These are phyloP conservation scores for Umimayanthus kanabou DNA, from an alignment of 92 coral and sea anemone genomes.

Conservation along the genomic window DNA sequence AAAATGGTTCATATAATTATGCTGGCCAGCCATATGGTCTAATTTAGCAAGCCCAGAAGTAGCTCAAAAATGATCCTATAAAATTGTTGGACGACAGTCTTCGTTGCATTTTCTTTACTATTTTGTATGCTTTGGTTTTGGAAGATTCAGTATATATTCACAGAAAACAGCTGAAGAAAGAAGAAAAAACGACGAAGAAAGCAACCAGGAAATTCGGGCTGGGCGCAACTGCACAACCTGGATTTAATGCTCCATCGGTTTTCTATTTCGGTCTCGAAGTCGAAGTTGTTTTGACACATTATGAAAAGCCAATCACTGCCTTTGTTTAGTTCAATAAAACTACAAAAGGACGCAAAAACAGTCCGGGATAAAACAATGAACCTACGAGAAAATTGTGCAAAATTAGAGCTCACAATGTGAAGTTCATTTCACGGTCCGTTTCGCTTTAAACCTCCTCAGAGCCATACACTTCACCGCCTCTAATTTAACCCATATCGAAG, in stretches of 20 bases:
- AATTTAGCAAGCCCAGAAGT: background rate
- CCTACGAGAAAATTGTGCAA: background rate
- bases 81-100: no score
- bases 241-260: background rate
- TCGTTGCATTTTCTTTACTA: no score
- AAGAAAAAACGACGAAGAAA: no score
- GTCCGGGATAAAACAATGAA: background rate
- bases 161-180: no score
- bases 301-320: background rate
- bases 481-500: no score
- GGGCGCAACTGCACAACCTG: background rate
- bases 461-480: no score
- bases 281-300: conserved; percentile 6
- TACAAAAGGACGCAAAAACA: background rate
- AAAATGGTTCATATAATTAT: background rate
- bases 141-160: no score
- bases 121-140: no score
- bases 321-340: conserved; percentile 1
- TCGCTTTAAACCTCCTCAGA: background rate
- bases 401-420: background rate
- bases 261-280: background rate
- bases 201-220: no score
- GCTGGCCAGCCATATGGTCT: conserved; percentile 3
- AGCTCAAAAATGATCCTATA: no score
- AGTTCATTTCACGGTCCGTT: background rate